Evolutionary conservation across 1,140 invertebrate genomes (phyloP).

Genomic region (Vanessa atalanta): DNA sequence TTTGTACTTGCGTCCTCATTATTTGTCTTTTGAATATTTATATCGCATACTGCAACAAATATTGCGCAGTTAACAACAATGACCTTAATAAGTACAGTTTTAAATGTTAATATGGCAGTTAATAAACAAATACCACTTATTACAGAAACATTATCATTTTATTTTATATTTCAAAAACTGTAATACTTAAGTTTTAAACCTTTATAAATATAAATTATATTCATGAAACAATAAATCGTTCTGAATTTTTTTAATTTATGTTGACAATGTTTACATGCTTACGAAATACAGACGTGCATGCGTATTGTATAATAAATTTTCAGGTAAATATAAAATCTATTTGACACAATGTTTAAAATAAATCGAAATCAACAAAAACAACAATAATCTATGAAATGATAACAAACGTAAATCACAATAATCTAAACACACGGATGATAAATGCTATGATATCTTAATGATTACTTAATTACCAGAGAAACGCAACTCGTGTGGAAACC

Average conservation of each 20-base stretch:
- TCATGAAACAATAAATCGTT: neutral
- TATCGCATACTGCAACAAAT: neutral
- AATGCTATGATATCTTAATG: neutral
- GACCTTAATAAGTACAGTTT: conserved; percentile 14
- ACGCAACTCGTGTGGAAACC: neutral
- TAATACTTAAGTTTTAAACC: too few species aligned
- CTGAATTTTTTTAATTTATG: neutral
- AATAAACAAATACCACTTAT: neutral
- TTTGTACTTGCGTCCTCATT: too few species aligned
- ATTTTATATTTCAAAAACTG: neutral
- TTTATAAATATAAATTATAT: neutral
- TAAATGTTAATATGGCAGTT: conserved; percentile 2
- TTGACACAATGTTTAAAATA: neutral
- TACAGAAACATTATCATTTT: neutral
- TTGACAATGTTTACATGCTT: neutral
- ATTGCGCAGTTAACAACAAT: neutral
- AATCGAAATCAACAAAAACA: conserved; percentile 7
- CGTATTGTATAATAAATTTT: conserved; percentile 10
- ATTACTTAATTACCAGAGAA: neutral
- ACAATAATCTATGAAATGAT: conserved; percentile 18
- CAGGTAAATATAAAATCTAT: conserved; percentile 12
- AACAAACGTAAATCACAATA: conserved; percentile 16
- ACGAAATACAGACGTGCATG: conserved; percentile 10
- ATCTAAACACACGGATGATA: neutral
- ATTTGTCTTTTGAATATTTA: too few species aligned